Percentiles rank a stretch among this genome's conserved stretches.
phyloP scores from a whole-genome alignment of 2,888 invertebrate species.

The Altica lythri region DNA sequence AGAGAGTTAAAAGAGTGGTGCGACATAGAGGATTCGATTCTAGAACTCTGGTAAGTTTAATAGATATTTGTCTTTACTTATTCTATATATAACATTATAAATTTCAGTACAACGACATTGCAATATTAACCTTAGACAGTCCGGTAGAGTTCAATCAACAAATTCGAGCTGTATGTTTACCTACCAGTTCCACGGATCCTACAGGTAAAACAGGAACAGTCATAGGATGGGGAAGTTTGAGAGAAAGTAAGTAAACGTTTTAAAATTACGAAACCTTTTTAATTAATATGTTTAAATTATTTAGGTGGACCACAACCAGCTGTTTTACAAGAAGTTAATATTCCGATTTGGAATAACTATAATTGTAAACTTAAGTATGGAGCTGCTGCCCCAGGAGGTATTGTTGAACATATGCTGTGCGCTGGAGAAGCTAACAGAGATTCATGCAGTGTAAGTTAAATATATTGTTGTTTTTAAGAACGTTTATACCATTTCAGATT shows the following conservation, averaged over 20 bases:
- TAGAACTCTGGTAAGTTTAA: slow-evolving; percentile 69
- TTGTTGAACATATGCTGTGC: slow-evolving; percentile 85
- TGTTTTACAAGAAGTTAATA: slow-evolving; percentile 79
- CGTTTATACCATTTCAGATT: too few species aligned
- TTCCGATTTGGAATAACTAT: slow-evolving; percentile 80
- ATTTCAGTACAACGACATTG: slow-evolving; percentile 80
- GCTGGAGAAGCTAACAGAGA: slow-evolving; percentile 84
- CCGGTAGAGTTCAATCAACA: slow-evolving; percentile 74
- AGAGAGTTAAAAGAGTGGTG: slow-evolving; percentile 81
- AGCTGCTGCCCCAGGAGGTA: slow-evolving; percentile 85
- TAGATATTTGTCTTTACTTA: not conserved
- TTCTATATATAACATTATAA: slow-evolving; percentile 5
- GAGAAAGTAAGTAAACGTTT: slow-evolving; percentile 84
- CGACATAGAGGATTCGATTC: slow-evolving; percentile 83
- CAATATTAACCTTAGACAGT: slow-evolving; percentile 77
- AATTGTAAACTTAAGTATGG: slow-evolving; percentile 83
- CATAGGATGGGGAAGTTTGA: slow-evolving; percentile 86
- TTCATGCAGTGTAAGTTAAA: slow-evolving; percentile 87
- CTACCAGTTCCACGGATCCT: slow-evolving; percentile 63
- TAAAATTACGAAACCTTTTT: too few species aligned
- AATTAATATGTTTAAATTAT: too few species aligned
- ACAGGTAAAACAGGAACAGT: slow-evolving; percentile 77
- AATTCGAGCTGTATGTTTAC: slow-evolving; percentile 80
- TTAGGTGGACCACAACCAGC: slow-evolving; percentile 82
- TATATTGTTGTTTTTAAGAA: too few species aligned